Evolutionary conservation across 1,140 invertebrate species (phyloP).

Genomic region (Wiebesia pumilae): DNA sequence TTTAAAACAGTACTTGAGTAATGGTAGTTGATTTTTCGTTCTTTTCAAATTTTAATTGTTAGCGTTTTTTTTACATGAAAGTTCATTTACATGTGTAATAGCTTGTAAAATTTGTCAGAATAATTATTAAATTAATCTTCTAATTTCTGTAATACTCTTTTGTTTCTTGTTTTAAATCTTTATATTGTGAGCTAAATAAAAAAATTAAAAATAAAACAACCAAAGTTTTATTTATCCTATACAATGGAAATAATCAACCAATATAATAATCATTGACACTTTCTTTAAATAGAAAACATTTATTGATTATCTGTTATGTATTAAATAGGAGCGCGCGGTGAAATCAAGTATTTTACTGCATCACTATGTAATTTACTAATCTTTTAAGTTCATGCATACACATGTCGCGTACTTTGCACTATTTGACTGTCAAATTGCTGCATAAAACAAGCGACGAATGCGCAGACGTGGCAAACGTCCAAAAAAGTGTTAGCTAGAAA

Average conservation of each 20-base stretch:
- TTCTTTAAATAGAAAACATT: neutral
- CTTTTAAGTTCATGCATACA: neutral
- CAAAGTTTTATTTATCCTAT: neutral
- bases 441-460: neutral
- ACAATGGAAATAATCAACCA: neutral
- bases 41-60: no score
- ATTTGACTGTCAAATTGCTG: neutral
- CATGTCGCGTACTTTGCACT: neutral
- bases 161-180: no score
- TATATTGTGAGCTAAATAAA: no score
- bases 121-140: no score
- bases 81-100: no score
- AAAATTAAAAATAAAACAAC: neutral
- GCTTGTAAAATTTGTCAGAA: no score
- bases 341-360: neutral
- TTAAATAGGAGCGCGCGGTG: neutral
- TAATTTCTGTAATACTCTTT: no score
- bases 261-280: neutral
- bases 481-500: neutral
- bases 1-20: no score
- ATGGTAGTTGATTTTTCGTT: no score
- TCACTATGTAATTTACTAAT: neutral
- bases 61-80: no score
- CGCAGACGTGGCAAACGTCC: constrained; percentile 37
- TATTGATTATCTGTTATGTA: neutral